These are phyloP conservation scores for Camponotus vicinus DNA, from an alignment of 1,140 invertebrate genomes.

Conservation along the genomic window DNA sequence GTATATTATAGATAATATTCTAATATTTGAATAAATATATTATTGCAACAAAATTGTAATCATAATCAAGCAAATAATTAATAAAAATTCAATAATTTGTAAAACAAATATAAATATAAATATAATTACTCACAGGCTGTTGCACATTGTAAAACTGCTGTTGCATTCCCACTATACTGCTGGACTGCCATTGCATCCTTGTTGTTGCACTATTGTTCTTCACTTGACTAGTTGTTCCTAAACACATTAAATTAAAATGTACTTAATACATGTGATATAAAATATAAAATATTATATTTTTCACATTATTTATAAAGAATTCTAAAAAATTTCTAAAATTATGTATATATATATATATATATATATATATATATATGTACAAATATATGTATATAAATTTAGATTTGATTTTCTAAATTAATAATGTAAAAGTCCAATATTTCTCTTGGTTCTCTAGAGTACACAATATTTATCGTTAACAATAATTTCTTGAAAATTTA, in stretches of 20 bases:
- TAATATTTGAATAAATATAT: too few species aligned
- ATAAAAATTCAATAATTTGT: neutral
- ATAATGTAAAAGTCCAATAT: too few species aligned
- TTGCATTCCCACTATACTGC: neutral
- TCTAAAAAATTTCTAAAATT: too few species aligned
- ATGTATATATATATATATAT: too few species aligned
- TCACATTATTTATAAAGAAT: neutral
- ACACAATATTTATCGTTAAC: too few species aligned
- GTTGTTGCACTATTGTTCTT: neutral
- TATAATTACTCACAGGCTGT: neutral
- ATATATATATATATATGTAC: too few species aligned
- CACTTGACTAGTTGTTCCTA: neutral
- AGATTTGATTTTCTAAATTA: too few species aligned
- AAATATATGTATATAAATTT: too few species aligned
- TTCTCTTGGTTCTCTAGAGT: too few species aligned
- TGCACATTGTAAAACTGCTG: neutral
- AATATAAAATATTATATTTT: neutral
- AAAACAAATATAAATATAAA: neutral
- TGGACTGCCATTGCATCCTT: neutral
- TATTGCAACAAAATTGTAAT: neutral
- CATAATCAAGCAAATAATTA: neutral
- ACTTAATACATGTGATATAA: neutral
- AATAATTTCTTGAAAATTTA: too few species aligned
- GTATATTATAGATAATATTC: too few species aligned
- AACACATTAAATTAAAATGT: constrained; percentile 10